phyloP scores from a whole-genome alignment of 2,113 vertebrate species.

The Oreocharis arfaki region DNA sequence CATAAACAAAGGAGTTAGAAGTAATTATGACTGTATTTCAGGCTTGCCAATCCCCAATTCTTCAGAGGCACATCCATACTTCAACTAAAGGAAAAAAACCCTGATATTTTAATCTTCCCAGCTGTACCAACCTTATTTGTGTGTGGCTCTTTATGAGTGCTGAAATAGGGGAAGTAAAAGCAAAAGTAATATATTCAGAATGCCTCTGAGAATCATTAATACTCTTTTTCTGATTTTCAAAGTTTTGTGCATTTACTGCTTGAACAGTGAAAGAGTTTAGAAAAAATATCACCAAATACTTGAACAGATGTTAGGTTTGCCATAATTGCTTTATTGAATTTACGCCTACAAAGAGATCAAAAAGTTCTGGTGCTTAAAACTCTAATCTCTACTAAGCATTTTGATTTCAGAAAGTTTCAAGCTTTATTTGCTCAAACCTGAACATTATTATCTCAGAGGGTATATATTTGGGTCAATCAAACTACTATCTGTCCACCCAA shows the following conservation, averaged over 20 bases:
- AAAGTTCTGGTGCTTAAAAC: background rate
- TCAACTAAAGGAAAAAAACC: background rate
- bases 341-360: background rate
- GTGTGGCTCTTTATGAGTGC: slow-evolving; percentile 41
- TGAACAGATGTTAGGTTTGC: background rate
- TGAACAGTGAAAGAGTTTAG: background rate
- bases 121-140: slow-evolving; percentile 40
- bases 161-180: slow-evolving; percentile 32
- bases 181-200: slow-evolving; percentile 34
- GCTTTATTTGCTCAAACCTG: background rate
- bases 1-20: background rate
- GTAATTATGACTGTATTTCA: background rate
- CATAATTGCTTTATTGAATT: background rate
- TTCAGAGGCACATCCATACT: background rate
- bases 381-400: background rate
- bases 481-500: background rate
- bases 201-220: slow-evolving; percentile 51
- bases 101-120: slow-evolving; percentile 23
- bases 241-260: slow-evolving; percentile 22
- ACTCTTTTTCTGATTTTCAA: slow-evolving; percentile 10
- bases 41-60: background rate
- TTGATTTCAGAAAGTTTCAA: background rate
- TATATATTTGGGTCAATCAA: background rate
- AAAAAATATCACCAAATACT: background rate
- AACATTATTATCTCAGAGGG: background rate